Evolutionary conservation across 2,888 invertebrate genomes (phyloP).

Genomic region (Metellina segmentata): DNA sequence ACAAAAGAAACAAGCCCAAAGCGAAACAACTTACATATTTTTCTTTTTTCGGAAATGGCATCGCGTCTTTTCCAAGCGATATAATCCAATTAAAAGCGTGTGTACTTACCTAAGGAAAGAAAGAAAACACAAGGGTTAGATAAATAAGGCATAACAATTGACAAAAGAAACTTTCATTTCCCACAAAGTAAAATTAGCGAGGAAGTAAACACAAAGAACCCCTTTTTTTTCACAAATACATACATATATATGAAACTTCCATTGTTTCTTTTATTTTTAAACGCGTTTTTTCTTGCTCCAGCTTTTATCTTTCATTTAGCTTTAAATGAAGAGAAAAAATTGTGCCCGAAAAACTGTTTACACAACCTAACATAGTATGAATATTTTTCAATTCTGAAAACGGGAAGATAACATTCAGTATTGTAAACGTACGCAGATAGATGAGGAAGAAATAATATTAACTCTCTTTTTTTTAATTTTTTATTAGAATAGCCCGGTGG

Average conservation of each 20-base stretch:
- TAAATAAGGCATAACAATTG: conserved; percentile 42
- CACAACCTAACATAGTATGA: background rate
- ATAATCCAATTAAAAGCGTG: conserved; percentile 63
- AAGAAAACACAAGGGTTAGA: conserved; percentile 50
- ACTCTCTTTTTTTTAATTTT: background rate
- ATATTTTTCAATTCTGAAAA: background rate
- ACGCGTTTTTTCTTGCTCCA: background rate
- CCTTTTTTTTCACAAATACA: conserved; percentile 3
- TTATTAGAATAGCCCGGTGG: background rate
- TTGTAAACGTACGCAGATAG: background rate
- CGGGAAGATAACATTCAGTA: background rate
- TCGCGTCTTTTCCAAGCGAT: conserved; percentile 45
- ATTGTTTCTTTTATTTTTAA: background rate
- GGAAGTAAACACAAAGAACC: conserved; percentile 30
- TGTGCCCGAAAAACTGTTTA: background rate
- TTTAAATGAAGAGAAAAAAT: background rate
- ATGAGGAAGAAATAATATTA: background rate
- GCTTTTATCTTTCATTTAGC: background rate
- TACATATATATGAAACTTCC: background rate
- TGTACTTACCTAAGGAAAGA: conserved; percentile 64
- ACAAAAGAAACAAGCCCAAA: conserved; percentile 22
- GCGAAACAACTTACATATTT: conserved; percentile 32
- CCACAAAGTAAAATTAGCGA: conserved; percentile 34
- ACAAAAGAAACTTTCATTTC: conserved; percentile 45
- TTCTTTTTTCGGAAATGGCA: background rate